Evolutionary conservation across 2,888 invertebrate species (phyloP).

Genomic region (Habroteleia sp.): DNA sequence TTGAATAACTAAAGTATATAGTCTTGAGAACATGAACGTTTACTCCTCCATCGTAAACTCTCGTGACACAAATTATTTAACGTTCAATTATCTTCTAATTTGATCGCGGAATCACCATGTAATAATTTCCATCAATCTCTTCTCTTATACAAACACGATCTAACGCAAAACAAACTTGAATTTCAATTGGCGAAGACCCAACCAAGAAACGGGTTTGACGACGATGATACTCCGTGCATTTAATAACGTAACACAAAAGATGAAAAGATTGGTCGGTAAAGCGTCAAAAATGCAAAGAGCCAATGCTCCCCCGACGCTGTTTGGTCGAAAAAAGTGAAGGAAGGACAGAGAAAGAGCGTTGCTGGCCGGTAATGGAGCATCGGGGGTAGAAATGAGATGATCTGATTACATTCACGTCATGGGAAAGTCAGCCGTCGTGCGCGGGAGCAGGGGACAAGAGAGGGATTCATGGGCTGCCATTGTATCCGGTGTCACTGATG

Average conservation of each 20-base stretch:
- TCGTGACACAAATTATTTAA: conserved; percentile 24
- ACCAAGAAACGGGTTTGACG: conserved; percentile 40
- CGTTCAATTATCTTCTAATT: conserved; percentile 45
- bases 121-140: conserved; percentile 49
- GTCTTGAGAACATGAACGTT: too few relatives aligned
- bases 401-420: conserved; percentile 79
- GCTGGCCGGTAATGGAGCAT: conserved; percentile 65
- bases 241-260: conserved; percentile 59
- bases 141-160: conserved; percentile 17
- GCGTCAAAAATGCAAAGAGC: conserved; percentile 57
- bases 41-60: too few relatives aligned
- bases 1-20: too few relatives aligned
- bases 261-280: conserved; percentile 51
- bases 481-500: conserved; percentile 73
- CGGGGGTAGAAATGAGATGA: conserved; percentile 68
- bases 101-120: conserved; percentile 38
- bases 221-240: conserved; percentile 46
- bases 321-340: conserved; percentile 48
- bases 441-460: conserved; percentile 7
- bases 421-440: conserved; percentile 76
- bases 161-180: conserved; percentile 50
- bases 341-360: conserved; percentile 14
- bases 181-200: conserved; percentile 48
- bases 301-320: conserved; percentile 41
- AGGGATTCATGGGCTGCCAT: conserved; percentile 70